Evolutionary conservation across 2,113 vertebrate species (phyloP).

Genomic region (Brachyhypopomus gauderio): DNA sequence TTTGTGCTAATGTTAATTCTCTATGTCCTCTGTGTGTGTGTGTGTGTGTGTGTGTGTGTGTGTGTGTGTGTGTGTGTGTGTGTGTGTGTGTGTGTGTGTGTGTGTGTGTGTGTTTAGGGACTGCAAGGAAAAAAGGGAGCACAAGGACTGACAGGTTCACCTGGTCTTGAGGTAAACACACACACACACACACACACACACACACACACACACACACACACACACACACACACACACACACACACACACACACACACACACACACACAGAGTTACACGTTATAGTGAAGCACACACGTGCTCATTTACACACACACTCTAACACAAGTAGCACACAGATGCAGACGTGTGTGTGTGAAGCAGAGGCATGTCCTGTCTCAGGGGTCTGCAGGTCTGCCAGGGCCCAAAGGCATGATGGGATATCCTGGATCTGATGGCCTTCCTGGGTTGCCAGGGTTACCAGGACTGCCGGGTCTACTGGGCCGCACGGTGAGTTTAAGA

Average conservation of each 20-base stretch:
- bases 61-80: too few relatives aligned
- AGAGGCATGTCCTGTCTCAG: conserved; percentile 65
- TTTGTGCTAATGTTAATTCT: too few relatives aligned
- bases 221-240: neutral
- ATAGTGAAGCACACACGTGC: too few relatives aligned
- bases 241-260: neutral
- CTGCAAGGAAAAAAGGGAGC: conserved; percentile 84
- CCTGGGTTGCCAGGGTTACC: conserved; percentile 80
- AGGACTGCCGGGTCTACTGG: conserved; percentile 81
- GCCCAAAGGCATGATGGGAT: conserved; percentile 78
- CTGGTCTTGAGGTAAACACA: conserved; percentile 83
- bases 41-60: neutral
- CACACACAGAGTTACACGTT: too few relatives aligned
- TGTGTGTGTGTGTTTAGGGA: conserved; percentile 72
- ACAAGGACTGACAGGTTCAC: conserved; percentile 79
- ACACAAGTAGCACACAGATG: too few relatives aligned
- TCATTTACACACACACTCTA: too few relatives aligned
- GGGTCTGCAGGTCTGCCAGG: conserved; percentile 81
- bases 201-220: neutral
- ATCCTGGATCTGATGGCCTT: conserved; percentile 79
- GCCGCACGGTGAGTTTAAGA: conserved; percentile 34
- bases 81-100: too few relatives aligned
- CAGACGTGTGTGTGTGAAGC: conserved; percentile 25
- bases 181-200: neutral
- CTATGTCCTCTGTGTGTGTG: neutral